Conservation (phyloP, 2,113 vertebrate species). For the Heterocephalus glaber region DNA sequence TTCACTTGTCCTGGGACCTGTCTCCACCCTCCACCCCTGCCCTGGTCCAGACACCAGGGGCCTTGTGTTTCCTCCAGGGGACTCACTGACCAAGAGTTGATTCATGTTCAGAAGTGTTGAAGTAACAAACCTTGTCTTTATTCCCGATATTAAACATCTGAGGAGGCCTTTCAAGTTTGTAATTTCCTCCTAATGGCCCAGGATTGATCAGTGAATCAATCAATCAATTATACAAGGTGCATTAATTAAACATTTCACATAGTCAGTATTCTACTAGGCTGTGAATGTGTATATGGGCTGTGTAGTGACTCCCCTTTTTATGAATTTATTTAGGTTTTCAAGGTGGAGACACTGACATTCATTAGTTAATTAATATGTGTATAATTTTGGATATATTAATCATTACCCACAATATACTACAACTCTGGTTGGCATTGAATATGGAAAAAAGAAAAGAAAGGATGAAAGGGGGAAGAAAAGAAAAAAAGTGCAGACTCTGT, state of each 20-base stretch:
- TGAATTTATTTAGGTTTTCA: background rate
- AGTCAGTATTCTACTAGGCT: background rate
- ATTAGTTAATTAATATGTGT: background rate
- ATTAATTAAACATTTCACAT: background rate
- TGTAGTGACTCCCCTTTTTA: background rate
- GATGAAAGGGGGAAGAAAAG: background rate
- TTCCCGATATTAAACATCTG: background rate
- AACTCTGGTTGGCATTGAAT: background rate
- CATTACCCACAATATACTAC: background rate
- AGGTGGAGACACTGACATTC: background rate
- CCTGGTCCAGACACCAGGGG: fast-evolving
- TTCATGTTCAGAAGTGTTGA: background rate
- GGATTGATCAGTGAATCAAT: background rate
- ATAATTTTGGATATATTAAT: background rate
- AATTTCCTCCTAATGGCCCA: background rate
- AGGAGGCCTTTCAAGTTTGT: background rate
- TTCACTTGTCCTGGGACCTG: background rate
- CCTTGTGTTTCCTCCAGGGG: background rate
- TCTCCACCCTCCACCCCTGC: background rate
- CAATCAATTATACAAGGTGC: background rate
- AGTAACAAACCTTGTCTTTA: background rate
- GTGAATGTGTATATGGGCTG: background rate
- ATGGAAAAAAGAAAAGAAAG: background rate
- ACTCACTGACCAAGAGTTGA: background rate
- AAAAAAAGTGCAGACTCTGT: background rate